Evolutionary conservation across 2,888 invertebrate genomes (phyloP), one percentile per base, ranked within the genome.

Genomic region (Deilephila porcellus): DNA sequence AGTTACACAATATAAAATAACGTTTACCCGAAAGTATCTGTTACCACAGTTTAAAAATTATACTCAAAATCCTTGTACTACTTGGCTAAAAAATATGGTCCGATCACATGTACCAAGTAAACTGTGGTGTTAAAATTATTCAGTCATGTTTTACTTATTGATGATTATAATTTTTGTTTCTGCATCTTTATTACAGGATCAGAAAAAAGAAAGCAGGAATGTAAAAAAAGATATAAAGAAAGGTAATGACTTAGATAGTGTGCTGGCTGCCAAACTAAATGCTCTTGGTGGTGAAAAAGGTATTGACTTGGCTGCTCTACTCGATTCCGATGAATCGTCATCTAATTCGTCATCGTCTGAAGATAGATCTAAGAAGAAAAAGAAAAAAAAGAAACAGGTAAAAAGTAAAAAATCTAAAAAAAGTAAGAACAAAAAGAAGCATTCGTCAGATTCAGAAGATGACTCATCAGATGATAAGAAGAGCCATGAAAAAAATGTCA

Each of bases 231-330:
- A 82, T 60, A 89, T 90, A 78, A 91, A 91, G 76, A 94, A 93
- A 78, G 91, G 90, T 73, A 92, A 92, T 74, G 95, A 96, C 82
- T 90, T 98, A 25, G 97, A 97, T 87, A 95, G 95, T 77, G 95
- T 97, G 81, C 91, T 98, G 73, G 96, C 97, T 79, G 96, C 96
- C 77, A 97, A 97, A 85, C 96, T 97, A 75, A 97, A 96, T 85
- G 96, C 96, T 77, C 89, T 97, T 85, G 95, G 95, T 76, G 95
- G 90, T 62, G 85, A 90, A 37, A 91, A 91, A 75, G 83, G 85
- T 70, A 80, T 93, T 63, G 86, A 93, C 80, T 78, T 94, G 75
- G 90, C 88, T 67, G 87, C 90, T 74, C 85, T 94, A 75, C 83
- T 94, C 1, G 90, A 89, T 53, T 90, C 91, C 67, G 90, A 90